A percentile compares a stretch with the other conserved stretches of the same genome.
phyloP scores from a whole-genome alignment of 2,113 vertebrate genomes.

The Etheostoma spectabile region DNA sequence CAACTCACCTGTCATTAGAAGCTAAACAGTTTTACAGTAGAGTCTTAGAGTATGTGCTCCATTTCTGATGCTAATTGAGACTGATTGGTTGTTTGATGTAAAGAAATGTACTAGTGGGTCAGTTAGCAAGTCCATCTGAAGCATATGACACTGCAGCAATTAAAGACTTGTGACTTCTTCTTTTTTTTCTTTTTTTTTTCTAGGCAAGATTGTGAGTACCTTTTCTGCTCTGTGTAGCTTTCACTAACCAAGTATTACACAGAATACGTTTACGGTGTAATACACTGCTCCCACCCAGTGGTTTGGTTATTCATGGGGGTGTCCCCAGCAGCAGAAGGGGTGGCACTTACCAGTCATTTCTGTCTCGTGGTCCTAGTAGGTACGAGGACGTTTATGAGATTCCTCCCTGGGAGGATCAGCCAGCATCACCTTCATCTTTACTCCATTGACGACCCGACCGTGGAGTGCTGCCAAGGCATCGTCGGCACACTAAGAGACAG shows the following conservation, averaged over 20 bases:
- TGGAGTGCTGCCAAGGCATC: conserved; percentile 92
- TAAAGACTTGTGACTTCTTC: no score
- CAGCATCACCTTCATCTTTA: conserved; percentile 95
- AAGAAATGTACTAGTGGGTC: not conserved
- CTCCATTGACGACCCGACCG: conserved; percentile 91
- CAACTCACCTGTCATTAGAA: conserved; percentile 24
- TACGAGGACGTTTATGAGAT: conserved; percentile 94
- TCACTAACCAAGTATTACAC: not conserved
- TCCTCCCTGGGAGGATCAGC: conserved; percentile 94
- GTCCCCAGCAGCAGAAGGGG: not conserved
- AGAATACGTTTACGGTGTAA: not conserved
- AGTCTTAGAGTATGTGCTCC: not conserved
- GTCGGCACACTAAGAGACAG: conserved; percentile 83
- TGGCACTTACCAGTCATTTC: conserved; percentile 55
- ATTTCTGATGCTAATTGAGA: not conserved
- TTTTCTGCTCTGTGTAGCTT: not conserved
- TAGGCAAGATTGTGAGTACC: not conserved
- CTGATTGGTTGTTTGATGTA: not conserved
- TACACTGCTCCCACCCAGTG: not conserved
- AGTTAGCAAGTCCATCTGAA: not conserved
- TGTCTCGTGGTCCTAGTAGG: conserved; percentile 80
- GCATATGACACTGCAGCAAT: not conserved
- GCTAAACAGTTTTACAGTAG: not conserved
- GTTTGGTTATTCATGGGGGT: not conserved
- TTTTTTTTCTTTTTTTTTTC: no score